A percentile compares a stretch with the other conserved stretches of the same genome.
These are phyloP conservation scores for Syrphus vitripennis DNA, from an alignment of 2,888 invertebrate species.

Conservation along the genomic window DNA sequence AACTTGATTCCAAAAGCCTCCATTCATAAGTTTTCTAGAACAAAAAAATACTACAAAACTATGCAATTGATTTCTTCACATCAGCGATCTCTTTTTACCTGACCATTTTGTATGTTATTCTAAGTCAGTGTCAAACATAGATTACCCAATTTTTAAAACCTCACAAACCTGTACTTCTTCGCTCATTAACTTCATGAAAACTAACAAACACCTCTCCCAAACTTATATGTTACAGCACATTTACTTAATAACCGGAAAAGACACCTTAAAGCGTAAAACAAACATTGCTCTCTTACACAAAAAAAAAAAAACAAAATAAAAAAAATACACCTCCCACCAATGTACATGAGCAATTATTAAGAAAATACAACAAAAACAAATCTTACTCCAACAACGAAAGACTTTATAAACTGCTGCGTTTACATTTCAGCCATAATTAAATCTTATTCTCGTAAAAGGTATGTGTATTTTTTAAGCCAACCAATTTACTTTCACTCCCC, in stretches of 20 bases:
- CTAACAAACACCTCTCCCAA: not conserved
- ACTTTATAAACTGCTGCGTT: not conserved
- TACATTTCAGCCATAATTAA: not conserved
- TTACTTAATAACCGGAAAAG: slow-evolving; percentile 10
- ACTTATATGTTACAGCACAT: not conserved
- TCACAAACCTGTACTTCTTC: not conserved
- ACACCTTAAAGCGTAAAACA: not conserved
- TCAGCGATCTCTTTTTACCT: not conserved
- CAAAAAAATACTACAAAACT: not conserved
- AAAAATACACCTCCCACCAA: not conserved
- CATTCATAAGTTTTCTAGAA: too few relatives aligned
- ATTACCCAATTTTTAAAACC: not conserved
- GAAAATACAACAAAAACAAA: not conserved
- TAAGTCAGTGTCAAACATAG: not conserved
- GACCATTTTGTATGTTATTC: not conserved
- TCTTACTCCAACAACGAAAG: not conserved
- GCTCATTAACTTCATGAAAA: not conserved
- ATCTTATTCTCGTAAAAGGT: slow-evolving; percentile 33
- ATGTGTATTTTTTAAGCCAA: slow-evolving; percentile 30
- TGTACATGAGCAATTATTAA: not conserved
- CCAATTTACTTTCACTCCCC: slow-evolving; percentile 69
- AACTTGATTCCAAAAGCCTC: too few relatives aligned
- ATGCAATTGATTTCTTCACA: not conserved
- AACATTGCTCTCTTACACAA: not conserved
- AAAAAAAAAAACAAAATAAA: too few relatives aligned